Conservation (phyloP, 2,888 invertebrate genomes). For the Camptogramma bilineatum region DNA sequence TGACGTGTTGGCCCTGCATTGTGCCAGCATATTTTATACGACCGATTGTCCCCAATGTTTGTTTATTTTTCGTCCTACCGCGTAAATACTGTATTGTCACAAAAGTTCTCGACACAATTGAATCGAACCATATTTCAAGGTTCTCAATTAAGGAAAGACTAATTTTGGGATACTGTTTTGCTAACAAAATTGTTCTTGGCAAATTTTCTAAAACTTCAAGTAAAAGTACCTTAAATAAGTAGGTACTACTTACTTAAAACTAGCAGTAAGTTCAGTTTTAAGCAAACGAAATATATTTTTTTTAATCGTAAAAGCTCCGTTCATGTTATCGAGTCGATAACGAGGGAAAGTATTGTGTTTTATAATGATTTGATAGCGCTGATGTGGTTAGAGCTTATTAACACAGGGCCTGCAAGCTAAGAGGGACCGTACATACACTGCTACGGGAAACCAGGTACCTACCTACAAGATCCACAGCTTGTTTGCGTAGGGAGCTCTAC, state of each 20-base stretch:
- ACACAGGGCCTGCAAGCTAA: constrained; percentile 65
- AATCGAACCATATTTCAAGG: constrained; percentile 77
- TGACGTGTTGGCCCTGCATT: constrained; percentile 82
- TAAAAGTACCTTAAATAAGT: too few relatives aligned
- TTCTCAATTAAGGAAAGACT: constrained; percentile 67
- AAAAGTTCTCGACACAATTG: constrained; percentile 70
- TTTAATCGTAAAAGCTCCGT: constrained; percentile 63
- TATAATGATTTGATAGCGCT: constrained; percentile 68
- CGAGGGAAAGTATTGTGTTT: constrained; percentile 75
- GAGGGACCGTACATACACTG: constrained; percentile 65
- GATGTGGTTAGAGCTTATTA: constrained; percentile 78
- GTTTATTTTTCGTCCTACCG: constrained; percentile 82
- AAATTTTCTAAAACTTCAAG: background rate
- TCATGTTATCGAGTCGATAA: constrained; percentile 73
- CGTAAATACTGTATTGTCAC: constrained; percentile 79
- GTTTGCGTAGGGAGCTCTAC: constrained; percentile 73
- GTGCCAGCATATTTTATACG: constrained; percentile 79
- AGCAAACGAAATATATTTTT: constrained; percentile 55
- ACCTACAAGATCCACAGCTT: constrained; percentile 60
- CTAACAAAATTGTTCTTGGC: constrained; percentile 51
- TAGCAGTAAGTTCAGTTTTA: constrained; percentile 46
- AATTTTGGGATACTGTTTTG: constrained; percentile 60
- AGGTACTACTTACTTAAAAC: constrained; percentile 31
- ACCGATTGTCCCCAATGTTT: constrained; percentile 78
- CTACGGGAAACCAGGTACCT: constrained; percentile 58